A percentile compares a stretch with the other conserved stretches of the same genome.
Evolutionary conservation across 2,113 vertebrate species (phyloP).

Genomic region (Talpa occidentalis): DNA sequence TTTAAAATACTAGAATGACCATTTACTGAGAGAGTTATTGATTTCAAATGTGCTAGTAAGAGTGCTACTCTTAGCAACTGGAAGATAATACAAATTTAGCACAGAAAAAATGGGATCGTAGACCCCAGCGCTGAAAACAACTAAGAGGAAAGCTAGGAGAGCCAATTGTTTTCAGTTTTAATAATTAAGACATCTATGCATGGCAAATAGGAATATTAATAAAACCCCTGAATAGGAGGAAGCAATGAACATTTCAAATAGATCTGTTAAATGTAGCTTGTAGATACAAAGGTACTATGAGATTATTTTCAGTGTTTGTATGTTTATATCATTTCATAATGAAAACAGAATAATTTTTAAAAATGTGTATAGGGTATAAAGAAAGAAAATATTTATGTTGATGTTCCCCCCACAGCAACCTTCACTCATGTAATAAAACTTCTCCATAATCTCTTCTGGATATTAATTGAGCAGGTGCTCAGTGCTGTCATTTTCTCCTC

Average conservation of each 20-base stretch:
- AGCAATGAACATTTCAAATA: neutral
- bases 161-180: neutral
- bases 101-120: constrained; percentile 22
- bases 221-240: neutral
- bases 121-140: neutral
- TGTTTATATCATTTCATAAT: neutral
- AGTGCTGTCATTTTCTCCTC: neutral
- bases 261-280: neutral
- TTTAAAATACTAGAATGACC: neutral
- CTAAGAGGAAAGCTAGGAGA: neutral
- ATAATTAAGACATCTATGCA: constrained; percentile 13
- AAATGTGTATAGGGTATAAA: neutral
- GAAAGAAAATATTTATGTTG: neutral
- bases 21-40: constrained; percentile 47
- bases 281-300: neutral
- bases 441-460: too few species aligned
- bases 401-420: neutral
- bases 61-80: neutral
- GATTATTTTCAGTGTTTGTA: neutral
- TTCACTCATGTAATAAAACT: fast-evolving
- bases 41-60: neutral
- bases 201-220: neutral
- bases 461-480: neutral
- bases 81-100: neutral
- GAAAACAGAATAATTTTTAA: neutral